These are phyloP conservation scores for Ethmia dodecea DNA, from an alignment of 2,888 invertebrate genomes.

Conservation along the genomic window DNA sequence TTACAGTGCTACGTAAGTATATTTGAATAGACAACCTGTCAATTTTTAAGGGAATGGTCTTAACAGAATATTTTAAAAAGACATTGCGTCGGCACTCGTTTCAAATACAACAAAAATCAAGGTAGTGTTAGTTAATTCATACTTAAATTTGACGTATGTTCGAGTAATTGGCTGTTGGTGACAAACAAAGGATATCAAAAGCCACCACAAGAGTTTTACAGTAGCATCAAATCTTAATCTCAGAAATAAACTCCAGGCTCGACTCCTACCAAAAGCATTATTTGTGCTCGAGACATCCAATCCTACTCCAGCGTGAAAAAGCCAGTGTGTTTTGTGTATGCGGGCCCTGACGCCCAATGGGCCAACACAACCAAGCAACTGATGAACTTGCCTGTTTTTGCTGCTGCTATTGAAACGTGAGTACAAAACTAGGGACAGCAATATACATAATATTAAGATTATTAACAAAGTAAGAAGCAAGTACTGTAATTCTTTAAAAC, in stretches of 20 bases:
- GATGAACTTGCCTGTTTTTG: conserved; percentile 75
- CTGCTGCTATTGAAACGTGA: conserved; percentile 45
- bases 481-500: not conserved
- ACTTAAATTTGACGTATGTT: too few relatives aligned
- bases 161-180: too few relatives aligned
- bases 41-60: too few relatives aligned
- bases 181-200: too few relatives aligned
- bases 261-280: conserved; percentile 48
- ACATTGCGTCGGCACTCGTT: conserved; percentile 25
- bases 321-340: conserved; percentile 85
- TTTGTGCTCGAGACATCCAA: conserved; percentile 69
- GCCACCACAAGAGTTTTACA: too few relatives aligned
- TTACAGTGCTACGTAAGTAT: conserved; percentile 71
- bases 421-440: not conserved
- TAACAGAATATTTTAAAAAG: not conserved
- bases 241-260: conserved; percentile 34
- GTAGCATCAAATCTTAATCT: too few relatives aligned
- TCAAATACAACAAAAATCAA: conserved; percentile 52
- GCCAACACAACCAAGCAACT: conserved; percentile 76
- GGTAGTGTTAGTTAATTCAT: too few relatives aligned
- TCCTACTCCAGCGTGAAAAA: conserved; percentile 80
- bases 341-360: conserved; percentile 83
- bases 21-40: not conserved
- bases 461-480: not conserved
- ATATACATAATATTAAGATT: not conserved